phyloP scores from a whole-genome alignment of 1,140 invertebrate genomes.

The Triops longicaudatus region DNA sequence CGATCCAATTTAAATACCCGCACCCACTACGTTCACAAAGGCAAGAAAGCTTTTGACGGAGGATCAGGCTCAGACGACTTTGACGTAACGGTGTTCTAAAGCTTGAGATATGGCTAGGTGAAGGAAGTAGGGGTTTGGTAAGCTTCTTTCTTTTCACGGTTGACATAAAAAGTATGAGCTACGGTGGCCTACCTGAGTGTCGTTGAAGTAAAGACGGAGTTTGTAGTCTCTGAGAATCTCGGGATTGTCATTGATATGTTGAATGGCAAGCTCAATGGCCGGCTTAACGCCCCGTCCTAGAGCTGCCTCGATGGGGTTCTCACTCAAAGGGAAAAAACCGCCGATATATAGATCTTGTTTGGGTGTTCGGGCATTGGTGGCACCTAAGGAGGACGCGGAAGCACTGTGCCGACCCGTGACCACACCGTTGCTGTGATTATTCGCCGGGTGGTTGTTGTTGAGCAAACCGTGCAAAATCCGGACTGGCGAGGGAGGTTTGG shows the following conservation, averaged over 20 bases:
- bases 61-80: no score
- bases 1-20: no score
- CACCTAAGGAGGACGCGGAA: slow-evolving; percentile 11
- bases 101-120: not conserved
- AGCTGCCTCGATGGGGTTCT: slow-evolving; percentile 52
- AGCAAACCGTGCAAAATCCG: slow-evolving; percentile 6
- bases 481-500: not conserved
- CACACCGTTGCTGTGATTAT: not conserved
- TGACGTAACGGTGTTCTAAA: not conserved
- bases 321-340: slow-evolving; percentile 79
- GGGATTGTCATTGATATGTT: slow-evolving; percentile 84
- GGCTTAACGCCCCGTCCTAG: slow-evolving; percentile 83
- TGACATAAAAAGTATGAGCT: not conserved
- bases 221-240: slow-evolving; percentile 73
- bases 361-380: not conserved
- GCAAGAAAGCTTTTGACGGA: no score
- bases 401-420: not conserved
- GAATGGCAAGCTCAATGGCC: slow-evolving; percentile 79
- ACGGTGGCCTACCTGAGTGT: slow-evolving; percentile 68
- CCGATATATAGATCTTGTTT: slow-evolving; percentile 74
- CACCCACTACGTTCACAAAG: no score
- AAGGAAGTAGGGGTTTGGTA: no score
- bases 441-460: not conserved
- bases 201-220: slow-evolving; percentile 89
- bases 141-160: not conserved